Evolutionary conservation across 1,140 invertebrate species (phyloP).

Genomic region (Leptonema lineaticorne): DNA sequence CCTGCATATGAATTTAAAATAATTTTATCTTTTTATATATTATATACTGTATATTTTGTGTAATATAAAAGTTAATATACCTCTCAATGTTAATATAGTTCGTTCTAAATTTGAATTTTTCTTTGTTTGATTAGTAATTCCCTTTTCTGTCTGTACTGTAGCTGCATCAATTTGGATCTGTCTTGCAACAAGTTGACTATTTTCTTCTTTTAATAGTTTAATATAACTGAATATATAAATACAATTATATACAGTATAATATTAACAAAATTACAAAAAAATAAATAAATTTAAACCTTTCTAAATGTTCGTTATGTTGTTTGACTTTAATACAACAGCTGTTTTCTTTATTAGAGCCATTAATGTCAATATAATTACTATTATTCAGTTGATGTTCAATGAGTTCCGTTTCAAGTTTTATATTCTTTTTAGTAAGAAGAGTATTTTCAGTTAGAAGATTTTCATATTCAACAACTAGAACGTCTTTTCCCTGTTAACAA

Average conservation of each 20-base stretch:
- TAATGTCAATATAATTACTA: slow-evolving; percentile 33
- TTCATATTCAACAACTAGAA: slow-evolving; percentile 52
- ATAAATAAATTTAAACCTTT: slow-evolving; percentile 25
- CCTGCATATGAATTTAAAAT: neutral
- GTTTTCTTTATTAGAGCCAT: slow-evolving; percentile 24
- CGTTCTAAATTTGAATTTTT: slow-evolving; percentile 34
- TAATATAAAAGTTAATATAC: slow-evolving; percentile 26
- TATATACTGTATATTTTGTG: too few relatives aligned
- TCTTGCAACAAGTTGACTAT: slow-evolving; percentile 33
- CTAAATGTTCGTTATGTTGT: slow-evolving; percentile 36
- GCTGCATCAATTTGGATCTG: slow-evolving; percentile 25
- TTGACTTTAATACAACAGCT: slow-evolving; percentile 25
- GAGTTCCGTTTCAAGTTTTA: slow-evolving; percentile 52
- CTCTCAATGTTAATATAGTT: slow-evolving; percentile 38
- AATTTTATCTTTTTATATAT: neutral
- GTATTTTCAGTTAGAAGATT: slow-evolving; percentile 50
- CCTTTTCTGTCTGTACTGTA: neutral
- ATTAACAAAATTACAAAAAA: neutral
- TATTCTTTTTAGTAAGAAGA: slow-evolving; percentile 50
- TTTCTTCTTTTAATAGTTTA: slow-evolving; percentile 40
- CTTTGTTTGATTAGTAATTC: slow-evolving; percentile 26
- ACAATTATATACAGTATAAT: neutral
- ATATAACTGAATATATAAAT: slow-evolving; percentile 31
- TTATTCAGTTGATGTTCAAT: slow-evolving; percentile 50
- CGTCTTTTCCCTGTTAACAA: slow-evolving; percentile 51